Conservation (phyloP, 2,113 vertebrate species). For the Eulemur macaco region DNA sequence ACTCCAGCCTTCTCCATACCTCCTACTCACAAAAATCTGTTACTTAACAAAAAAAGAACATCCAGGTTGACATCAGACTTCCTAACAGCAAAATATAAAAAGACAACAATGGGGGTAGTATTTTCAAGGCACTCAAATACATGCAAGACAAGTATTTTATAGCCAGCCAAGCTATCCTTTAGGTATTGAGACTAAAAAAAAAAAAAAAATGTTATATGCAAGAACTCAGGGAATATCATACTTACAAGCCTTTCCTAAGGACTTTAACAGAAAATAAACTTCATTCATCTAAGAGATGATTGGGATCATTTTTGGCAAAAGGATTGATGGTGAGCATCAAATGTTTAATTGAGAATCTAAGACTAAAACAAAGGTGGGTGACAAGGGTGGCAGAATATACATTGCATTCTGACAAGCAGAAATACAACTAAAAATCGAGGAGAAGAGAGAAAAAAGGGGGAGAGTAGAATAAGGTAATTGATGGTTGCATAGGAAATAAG, state of each 20-base stretch:
- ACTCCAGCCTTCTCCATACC: neutral
- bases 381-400: neutral
- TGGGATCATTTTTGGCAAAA: constrained; percentile 2
- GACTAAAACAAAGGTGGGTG: neutral
- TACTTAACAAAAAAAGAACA: neutral
- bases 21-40: neutral
- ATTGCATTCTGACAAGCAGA: neutral
- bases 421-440: neutral
- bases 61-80: neutral
- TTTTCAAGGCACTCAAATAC: neutral
- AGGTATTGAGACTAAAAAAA: neutral
- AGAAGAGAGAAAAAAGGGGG: neutral
- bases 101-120: neutral
- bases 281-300: neutral
- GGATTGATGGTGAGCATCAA: neutral
- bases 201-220: neutral
- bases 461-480: neutral
- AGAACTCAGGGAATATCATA: neutral
- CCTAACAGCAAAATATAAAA: neutral
- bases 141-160: neutral
- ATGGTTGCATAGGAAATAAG: neutral
- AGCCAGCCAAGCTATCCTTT: neutral
- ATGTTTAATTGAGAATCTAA: neutral
- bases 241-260: neutral
- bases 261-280: neutral